phyloP scores from a whole-genome alignment of 2,113 vertebrate species.

The Rhinoderma darwinii region DNA sequence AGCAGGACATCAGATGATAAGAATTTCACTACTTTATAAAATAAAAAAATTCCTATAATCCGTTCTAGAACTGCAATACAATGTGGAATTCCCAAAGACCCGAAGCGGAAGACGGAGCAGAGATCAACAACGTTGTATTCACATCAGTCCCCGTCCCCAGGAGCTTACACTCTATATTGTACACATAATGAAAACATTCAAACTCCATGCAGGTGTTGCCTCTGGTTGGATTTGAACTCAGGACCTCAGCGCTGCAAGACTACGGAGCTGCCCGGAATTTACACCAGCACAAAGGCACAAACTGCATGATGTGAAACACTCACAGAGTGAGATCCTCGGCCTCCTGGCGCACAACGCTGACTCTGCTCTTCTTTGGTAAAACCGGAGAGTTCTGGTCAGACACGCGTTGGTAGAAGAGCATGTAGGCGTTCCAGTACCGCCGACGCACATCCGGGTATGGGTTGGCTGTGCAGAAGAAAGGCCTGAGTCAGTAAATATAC shows the following conservation, averaged over 20 bases:
- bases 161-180: background rate
- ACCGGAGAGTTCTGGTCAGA: conserved; percentile 96
- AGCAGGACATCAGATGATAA: background rate
- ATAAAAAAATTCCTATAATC: too few species aligned
- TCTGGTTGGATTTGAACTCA: too few species aligned
- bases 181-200: background rate
- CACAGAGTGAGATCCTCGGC: conserved; percentile 95
- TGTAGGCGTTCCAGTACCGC: conserved; percentile 98
- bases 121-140: too few species aligned
- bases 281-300: too few species aligned
- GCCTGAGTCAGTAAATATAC: background rate
- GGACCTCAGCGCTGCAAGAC: too few species aligned
- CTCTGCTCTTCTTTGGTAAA: conserved; percentile 94
- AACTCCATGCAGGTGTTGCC: too few species aligned
- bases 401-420: conserved; percentile 97
- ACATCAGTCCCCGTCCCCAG: background rate
- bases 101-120: too few species aligned
- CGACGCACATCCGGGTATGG: conserved; percentile 94
- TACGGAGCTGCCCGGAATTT: background rate
- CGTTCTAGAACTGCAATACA: too few species aligned
- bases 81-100: too few species aligned
- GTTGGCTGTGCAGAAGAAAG: conserved; percentile 78
- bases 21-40: too few species aligned
- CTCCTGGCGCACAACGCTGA: conserved; percentile 95
- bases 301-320: conserved; percentile 65